Evolutionary conservation across 2,888 invertebrate genomes (phyloP).

Genomic region (Parnassius smintheus): DNA sequence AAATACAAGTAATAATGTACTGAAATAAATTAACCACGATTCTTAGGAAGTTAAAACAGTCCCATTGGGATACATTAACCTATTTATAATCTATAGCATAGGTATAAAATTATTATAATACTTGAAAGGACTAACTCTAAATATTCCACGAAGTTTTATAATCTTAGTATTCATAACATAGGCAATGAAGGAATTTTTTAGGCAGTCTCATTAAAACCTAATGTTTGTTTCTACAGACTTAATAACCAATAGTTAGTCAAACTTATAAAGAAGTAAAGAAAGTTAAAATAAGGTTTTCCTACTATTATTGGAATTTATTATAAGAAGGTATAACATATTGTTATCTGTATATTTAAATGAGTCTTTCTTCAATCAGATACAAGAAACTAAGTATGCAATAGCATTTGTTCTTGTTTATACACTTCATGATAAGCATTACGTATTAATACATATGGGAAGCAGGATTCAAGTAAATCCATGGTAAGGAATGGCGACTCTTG

Average conservation of each 20-base stretch:
- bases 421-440: conserved; percentile 99
- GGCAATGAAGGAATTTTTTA: conserved; percentile 45
- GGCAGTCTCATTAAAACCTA: conserved; percentile 58
- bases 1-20: not conserved
- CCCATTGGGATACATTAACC: conserved; percentile 19
- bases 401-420: conserved; percentile 91
- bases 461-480: conserved; percentile 98
- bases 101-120: conserved; percentile 28
- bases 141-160: conserved; percentile 24
- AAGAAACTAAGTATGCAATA: conserved; percentile 64
- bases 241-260: conserved; percentile 8
- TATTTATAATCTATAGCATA: conserved; percentile 23
- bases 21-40: conserved; percentile 8
- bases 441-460: conserved; percentile 98
- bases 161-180: conserved; percentile 29
- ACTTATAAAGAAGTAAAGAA: conserved; percentile 10
- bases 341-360: conserved; percentile 6
- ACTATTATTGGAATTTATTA: conserved; percentile 28
- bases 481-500: conserved; percentile 99
- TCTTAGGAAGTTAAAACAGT: conserved; percentile 2
- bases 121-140: conserved; percentile 26
- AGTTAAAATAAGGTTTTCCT: conserved; percentile 17
- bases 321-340: conserved; percentile 10
- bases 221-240: conserved; percentile 31
- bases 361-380: conserved; percentile 26